Base-by-base conservation (phyloP, 2,888 invertebrate species). In the Volucella inflata region DNA sequence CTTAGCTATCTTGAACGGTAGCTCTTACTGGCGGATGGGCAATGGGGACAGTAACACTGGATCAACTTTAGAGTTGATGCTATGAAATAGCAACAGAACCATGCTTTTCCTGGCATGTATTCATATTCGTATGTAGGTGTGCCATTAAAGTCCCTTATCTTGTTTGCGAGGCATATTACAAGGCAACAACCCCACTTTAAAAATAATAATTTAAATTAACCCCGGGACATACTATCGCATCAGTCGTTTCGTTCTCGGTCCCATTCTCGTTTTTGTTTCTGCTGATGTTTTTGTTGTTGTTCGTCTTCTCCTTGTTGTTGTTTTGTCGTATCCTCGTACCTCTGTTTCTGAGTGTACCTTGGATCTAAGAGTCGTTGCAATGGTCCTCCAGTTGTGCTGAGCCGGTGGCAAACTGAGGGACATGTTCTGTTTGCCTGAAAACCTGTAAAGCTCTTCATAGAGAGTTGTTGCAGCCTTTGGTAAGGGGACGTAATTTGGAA, bases 161-260 rank as follows among this genome's bases (percentile, higher is more conserved):
- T 84, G 84, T 84, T 84, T 75, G 79, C 79, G 79, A 80, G 84
- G 84, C 71, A 85, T 77, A 85, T 85, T 85, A 80, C 81, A 85
- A 80, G 85, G 80, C 85, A 85, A 81, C 85, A 85, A 85, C 85
- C 85, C 85, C 85, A 85, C 85, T 85, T 85, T 85, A 85, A 80
- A 85, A 85, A 85, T 85, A 85, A 85, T 85, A 85, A 85, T 85
- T 85, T 85, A 85, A 85, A 85, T 85, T 85, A 85, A 85, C 85
- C 85, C 85, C 80, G 85, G 80, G 80, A 85, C 76, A 85, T 81
- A 85, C 67, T 81, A 81, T 81, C 85, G 77, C 85, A 77, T 76
- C 79, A 62, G 76, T 85, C 75, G 64, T 70, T 75, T 85, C 75
- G 64, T 70, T 75, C 62, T 74, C 30, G 30, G 30, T 30, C 30